Percentiles rank a stretch among this genome's conserved stretches.
These are phyloP conservation scores for Andrena bucephala DNA, from an alignment of 2,888 invertebrate species.

Conservation along the genomic window DNA sequence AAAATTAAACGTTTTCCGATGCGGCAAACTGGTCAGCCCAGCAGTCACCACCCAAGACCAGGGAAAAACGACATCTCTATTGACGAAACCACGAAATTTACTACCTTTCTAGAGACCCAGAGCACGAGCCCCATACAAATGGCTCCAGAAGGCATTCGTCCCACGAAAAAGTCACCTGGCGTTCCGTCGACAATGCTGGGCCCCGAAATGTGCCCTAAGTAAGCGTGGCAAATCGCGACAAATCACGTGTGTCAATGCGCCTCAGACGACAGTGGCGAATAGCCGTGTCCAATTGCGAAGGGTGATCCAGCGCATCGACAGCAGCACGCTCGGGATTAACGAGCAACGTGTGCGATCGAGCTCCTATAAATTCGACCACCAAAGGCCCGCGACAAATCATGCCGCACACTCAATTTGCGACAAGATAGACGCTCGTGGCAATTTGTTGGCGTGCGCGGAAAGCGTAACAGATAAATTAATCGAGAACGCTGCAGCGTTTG, in stretches of 20 bases:
- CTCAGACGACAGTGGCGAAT: slow-evolving; percentile 54
- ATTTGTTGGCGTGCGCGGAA: slow-evolving; percentile 18
- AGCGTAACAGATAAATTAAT: slow-evolving; percentile 23
- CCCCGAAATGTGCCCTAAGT: slow-evolving; percentile 76
- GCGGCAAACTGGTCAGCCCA: neutral
- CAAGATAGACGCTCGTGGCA: neutral
- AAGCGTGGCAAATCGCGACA: slow-evolving; percentile 78
- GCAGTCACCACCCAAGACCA: neutral
- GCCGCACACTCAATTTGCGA: slow-evolving; percentile 52
- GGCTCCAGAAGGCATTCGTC: slow-evolving; percentile 16
- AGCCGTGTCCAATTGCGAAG: slow-evolving; percentile 63
- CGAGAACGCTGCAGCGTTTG: neutral
- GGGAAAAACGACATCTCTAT: slow-evolving; percentile 63
- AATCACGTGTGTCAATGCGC: slow-evolving; percentile 74
- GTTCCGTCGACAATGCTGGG: slow-evolving; percentile 72
- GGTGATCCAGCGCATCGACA: slow-evolving; percentile 47
- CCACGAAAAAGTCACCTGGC: slow-evolving; percentile 75
- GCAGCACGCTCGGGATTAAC: slow-evolving; percentile 42
- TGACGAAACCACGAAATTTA: slow-evolving; percentile 70
- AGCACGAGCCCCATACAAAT: slow-evolving; percentile 65
- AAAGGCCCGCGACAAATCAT: slow-evolving; percentile 67
- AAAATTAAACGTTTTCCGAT: neutral
- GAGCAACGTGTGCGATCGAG: slow-evolving; percentile 39
- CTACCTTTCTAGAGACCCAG: slow-evolving; percentile 59
- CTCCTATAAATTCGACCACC: slow-evolving; percentile 61